A percentile compares a stretch with the other conserved stretches of the same genome.
Conservation (phyloP, 2,888 invertebrate species). For the Epistrophella euchroma region DNA sequence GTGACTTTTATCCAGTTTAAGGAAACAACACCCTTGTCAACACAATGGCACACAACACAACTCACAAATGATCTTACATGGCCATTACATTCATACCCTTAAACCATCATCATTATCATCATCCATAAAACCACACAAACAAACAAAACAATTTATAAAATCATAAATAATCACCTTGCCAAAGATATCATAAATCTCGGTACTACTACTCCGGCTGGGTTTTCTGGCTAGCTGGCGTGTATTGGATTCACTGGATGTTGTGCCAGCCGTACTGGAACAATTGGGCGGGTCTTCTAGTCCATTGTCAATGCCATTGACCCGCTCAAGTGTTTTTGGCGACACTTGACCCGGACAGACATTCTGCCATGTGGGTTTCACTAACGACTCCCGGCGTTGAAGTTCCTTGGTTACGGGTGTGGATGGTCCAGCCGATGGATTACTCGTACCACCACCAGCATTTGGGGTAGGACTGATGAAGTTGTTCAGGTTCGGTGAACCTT, state of each 20-base stretch:
- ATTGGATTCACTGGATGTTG: constrained; percentile 39
- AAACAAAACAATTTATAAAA: constrained; percentile 48
- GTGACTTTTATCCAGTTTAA: constrained; percentile 23
- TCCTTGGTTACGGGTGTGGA: constrained; percentile 64
- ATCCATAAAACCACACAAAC: constrained; percentile 23
- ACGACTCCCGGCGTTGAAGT: constrained; percentile 81
- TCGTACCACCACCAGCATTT: constrained; percentile 20
- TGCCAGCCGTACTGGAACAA: constrained; percentile 76
- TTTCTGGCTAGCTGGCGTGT: constrained; percentile 66
- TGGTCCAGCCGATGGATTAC: constrained; percentile 40
- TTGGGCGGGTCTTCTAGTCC: constrained; percentile 79
- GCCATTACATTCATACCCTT: neutral
- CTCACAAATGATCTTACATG: constrained; percentile 11
- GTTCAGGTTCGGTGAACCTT: constrained; percentile 67
- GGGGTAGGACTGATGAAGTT: neutral
- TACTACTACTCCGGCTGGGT: constrained; percentile 76
- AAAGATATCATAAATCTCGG: constrained; percentile 80
- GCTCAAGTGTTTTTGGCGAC: constrained; percentile 82
- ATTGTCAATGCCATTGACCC: constrained; percentile 81
- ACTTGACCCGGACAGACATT: constrained; percentile 83
- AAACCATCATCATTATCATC: neutral
- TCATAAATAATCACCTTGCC: constrained; percentile 81
- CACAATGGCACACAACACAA: neutral
- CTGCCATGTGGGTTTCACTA: constrained; percentile 84
- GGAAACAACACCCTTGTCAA: neutral